Base-by-base conservation (phyloP, 2,113 vertebrate genomes). In the Urocitellus parryii region DNA sequence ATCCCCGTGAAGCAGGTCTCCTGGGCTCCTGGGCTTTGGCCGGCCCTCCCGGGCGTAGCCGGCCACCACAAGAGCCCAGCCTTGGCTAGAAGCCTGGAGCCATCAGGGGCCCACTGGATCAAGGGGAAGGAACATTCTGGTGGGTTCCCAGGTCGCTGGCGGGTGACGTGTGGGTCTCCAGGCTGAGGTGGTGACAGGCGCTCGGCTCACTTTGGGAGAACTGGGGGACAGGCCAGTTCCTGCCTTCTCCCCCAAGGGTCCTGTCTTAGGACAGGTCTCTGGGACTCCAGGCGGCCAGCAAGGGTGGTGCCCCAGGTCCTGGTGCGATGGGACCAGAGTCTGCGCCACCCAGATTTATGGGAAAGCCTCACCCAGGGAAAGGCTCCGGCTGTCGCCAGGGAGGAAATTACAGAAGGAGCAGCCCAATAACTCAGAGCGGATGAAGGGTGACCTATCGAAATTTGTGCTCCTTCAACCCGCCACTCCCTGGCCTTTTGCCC, bases 81-180 rank as follows among this genome's bases (percentile, higher is more conserved):
- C 16, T 18, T 5, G 32, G 14, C 32, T 16, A 8, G 67, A 7
- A 70, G 34, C 67, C 34, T 70, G 67, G 13, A 67, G 16, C 29
- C 22, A 8, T 24, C 37, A 48, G 48, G 2, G 37, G 37, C n/a
- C 20, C 16, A 8, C 32, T 24, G 53, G 53, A 8, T 4, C 0
- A 39, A 1, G 20, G 0, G 32, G 29, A 10, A 3, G 32, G 25
- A 10, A 3, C 0, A 0, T 70, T 17, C 4, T 39, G 32, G 37
- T 10, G 20, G 25, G 25, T 8, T 25, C 22, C 37, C 37, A 7
- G 56, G 45, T 74, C 13, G 3, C 45, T 27, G 25, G 25, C 1
- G 0, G 51, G 76, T 9, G 1, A 1, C 13, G 32, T 0, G 0
- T 2, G 0, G 42, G 17, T 13, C 6, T 39, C 1, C 0, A 27